Evolutionary conservation across 2,888 invertebrate species (phyloP), one percentile per base, ranked within the genome.

Genomic region (Lepidonotus clava): DNA sequence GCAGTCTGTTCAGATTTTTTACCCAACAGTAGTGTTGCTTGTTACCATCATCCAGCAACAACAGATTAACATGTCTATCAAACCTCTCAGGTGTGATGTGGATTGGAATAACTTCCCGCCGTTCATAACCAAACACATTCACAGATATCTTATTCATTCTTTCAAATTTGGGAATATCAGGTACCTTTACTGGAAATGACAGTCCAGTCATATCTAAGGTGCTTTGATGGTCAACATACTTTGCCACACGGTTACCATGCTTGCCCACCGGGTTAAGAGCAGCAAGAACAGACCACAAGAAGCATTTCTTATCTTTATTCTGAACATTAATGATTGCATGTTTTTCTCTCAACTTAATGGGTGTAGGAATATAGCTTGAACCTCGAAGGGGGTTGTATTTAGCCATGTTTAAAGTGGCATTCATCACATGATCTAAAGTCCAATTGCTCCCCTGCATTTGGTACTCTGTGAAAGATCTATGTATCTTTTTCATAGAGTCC

Each of bases 221-320:
- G 24, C 41, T 83, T 32, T 77, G 66, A 34, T 41, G 32, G 85
- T n/a, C n/a, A n/a, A n/a, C n/a, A n/a, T n/a, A n/a, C n/a, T n/a
- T n/a, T n/a, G n/a, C n/a, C n/a, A n/a, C 34, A 1, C 86, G 28
- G 18, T 87, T 28, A n/a, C 67, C 53, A 46, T 90, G 8, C 11
- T 85, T 51, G 14, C 71, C 53, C 8, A 34, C 53, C 21, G 88
- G 87, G 56, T 90, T 77, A 40, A 89, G 41, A 0, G 89, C 89
- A 18, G 88, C 71, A n/a, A 89, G 53, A 21, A 90, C 67, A 0
- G 88, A 66, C 89, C 89, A n/a, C n/a, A n/a, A n/a, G n/a, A n/a
- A n/a, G n/a, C n/a, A n/a, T n/a, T n/a, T n/a, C n/a, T n/a, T n/a
- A 46, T 90, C 90, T 11, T 87, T 87, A 85, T 90, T 90, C 80